Evolutionary conservation across 1,140 invertebrate species (phyloP).

Genomic region (Stegodyphus dumicola): DNA sequence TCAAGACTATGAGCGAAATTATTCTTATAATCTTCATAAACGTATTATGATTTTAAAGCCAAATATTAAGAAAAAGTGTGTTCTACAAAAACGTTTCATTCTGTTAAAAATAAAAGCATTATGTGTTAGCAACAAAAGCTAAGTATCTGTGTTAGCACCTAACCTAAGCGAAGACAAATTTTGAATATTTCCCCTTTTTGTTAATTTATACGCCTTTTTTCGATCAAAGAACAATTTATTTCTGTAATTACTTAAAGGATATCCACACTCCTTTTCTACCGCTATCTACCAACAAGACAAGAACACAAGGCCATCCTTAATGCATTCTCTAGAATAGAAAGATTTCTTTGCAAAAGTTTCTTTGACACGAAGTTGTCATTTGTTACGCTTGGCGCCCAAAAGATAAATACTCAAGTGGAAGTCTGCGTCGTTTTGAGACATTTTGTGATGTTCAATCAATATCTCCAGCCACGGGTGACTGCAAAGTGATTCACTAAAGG

Average conservation of each 20-base stretch:
- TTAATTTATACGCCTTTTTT: too few species aligned
- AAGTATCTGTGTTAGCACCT: too few species aligned
- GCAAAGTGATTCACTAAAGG: conserved; percentile 15
- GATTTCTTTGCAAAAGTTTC: conserved; percentile 13
- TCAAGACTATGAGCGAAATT: too few species aligned
- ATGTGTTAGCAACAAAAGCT: too few species aligned
- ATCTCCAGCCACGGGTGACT: conserved; percentile 25
- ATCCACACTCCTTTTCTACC: neutral
- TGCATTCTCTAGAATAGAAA: conserved; percentile 25
- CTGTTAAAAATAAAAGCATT: too few species aligned
- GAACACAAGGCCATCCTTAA: conserved; percentile 16
- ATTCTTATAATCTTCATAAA: too few species aligned
- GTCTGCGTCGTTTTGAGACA: conserved; percentile 34
- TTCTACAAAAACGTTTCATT: too few species aligned
- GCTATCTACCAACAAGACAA: neutral
- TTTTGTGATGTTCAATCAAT: conserved; percentile 50
- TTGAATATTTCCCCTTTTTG: too few species aligned
- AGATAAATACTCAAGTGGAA: conserved; percentile 44
- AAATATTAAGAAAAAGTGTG: too few species aligned
- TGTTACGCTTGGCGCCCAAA: conserved; percentile 54
- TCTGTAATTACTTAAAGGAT: neutral
- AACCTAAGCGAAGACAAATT: too few species aligned
- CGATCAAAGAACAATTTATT: too few species aligned
- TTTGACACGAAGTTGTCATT: conserved; percentile 48
- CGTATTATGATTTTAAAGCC: too few species aligned